Conservation (phyloP, 2,113 vertebrate species). For the Sinocyclocheilus rhinocerous region DNA sequence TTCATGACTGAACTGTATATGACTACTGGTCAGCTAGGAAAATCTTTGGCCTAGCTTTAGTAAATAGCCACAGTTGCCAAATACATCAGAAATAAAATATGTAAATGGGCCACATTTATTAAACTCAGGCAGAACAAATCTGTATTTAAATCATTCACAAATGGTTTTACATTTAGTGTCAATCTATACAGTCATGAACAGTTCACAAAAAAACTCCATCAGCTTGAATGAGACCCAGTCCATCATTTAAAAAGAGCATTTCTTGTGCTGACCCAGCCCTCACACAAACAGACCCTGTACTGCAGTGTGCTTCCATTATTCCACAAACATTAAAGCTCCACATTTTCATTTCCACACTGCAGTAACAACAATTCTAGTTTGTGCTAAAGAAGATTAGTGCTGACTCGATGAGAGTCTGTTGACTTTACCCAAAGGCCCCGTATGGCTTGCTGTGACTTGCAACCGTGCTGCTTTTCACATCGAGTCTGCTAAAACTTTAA, state of each 20-base stretch:
- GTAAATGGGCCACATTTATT: neutral
- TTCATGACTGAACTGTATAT: neutral
- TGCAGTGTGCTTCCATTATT: neutral
- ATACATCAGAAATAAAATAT: neutral
- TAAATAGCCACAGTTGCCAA: neutral
- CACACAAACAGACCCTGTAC: neutral
- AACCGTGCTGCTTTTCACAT: constrained; percentile 9
- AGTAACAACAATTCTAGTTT: constrained; percentile 14
- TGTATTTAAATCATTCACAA: neutral
- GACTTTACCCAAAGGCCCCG: neutral
- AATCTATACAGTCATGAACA: neutral
- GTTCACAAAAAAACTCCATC: neutral
- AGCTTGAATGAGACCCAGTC: neutral
- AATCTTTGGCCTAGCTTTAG: neutral
- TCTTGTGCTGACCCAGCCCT: neutral
- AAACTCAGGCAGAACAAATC: neutral
- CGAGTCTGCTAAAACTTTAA: neutral
- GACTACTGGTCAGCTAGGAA: neutral
- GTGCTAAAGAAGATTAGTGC: constrained; percentile 10
- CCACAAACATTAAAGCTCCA: neutral
- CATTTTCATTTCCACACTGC: neutral
- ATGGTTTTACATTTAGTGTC: neutral
- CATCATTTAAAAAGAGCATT: neutral
- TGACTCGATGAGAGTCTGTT: neutral
- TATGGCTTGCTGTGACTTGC: neutral